Evolutionary conservation across 1,140 invertebrate genomes (phyloP).

Genomic region (Phthorimaea operculella): DNA sequence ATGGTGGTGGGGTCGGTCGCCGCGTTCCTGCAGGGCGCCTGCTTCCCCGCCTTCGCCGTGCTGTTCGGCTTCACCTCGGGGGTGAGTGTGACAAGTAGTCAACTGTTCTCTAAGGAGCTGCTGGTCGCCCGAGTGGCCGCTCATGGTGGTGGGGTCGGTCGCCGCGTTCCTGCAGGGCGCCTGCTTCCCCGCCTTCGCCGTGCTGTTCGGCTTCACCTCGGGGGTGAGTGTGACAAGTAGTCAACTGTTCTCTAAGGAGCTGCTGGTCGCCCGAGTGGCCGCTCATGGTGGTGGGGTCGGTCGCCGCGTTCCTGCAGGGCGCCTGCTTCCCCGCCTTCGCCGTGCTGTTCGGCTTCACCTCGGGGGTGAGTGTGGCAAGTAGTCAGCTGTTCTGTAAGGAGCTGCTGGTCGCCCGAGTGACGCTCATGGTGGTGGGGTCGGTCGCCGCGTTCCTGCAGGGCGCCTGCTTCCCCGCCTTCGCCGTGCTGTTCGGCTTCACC

Average conservation of each 20-base stretch:
- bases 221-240: slow-evolving; percentile 67
- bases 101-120: too few relatives aligned
- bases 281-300: slow-evolving; percentile 76
- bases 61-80: too few relatives aligned
- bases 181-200: slow-evolving; percentile 82
- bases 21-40: too few relatives aligned
- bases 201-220: slow-evolving; percentile 86
- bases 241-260: slow-evolving; percentile 25
- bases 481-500: too few relatives aligned
- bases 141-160: slow-evolving; percentile 77
- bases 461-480: too few relatives aligned
- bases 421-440: too few relatives aligned
- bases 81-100: too few relatives aligned
- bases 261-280: slow-evolving; percentile 83
- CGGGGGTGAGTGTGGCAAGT: slow-evolving; percentile 70
- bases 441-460: too few relatives aligned
- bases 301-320: slow-evolving; percentile 79
- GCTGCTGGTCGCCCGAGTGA: too few relatives aligned
- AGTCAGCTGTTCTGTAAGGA: too few relatives aligned
- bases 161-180: slow-evolving; percentile 79
- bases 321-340: slow-evolving; percentile 83
- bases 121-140: slow-evolving; percentile 84
- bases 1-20: too few relatives aligned
- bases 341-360: slow-evolving; percentile 85
- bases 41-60: too few relatives aligned